Base-by-base conservation (phyloP, 2,888 invertebrate species). In the Eupithecia dodoneata region DNA sequence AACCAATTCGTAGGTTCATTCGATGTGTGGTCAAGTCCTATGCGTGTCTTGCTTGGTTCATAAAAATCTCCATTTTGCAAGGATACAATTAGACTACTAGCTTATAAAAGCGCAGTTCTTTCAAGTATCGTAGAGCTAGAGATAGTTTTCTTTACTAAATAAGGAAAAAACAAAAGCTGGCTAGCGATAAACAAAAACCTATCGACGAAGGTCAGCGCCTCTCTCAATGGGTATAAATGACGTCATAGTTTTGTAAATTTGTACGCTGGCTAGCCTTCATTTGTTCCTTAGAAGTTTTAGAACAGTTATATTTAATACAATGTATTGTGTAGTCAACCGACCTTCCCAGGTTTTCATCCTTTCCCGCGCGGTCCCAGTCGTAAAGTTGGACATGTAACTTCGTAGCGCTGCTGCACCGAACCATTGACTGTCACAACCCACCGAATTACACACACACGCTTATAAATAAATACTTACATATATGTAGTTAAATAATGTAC, bases 301-400 rank as follows among this genome's bases (percentile, higher is more conserved):
- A 42, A 41, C 59, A 12, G 63, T 63, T 59, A 12, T 41, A 44
- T 44, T 45, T 5, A 67, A 15, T 67, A 65, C 13, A 65, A 41
- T 65, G 76, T 66, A 76, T 69, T 75, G 67, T 73, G 80, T 76
- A 83, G 44, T 69, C n/a, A 12, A 93, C 96, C 94, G 96, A 98
- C 98, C 98, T 98, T 96, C 99, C 99, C 87, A 99, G 97, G 87
- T 97, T 97, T 95, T 99, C 99, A 95, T 99, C 99, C 91, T 97
- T 97, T 90, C 97, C 97, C 85, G 98, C 97, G 89, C 97, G 97
- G 96, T 99, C 99, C 97, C 98, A 98, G 96, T 99, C 99, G 96
- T 96, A 98, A 87, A 99, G 96, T 90, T 95, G 96, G 89, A 98
- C 96, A 88, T 86, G 85, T 82, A 89, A 86, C 82, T 84, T 85